Evolutionary conservation across 2,888 invertebrate genomes (phyloP), one percentile per base, ranked within the genome.

Genomic region (Lepeophtheirus nordmannii): DNA sequence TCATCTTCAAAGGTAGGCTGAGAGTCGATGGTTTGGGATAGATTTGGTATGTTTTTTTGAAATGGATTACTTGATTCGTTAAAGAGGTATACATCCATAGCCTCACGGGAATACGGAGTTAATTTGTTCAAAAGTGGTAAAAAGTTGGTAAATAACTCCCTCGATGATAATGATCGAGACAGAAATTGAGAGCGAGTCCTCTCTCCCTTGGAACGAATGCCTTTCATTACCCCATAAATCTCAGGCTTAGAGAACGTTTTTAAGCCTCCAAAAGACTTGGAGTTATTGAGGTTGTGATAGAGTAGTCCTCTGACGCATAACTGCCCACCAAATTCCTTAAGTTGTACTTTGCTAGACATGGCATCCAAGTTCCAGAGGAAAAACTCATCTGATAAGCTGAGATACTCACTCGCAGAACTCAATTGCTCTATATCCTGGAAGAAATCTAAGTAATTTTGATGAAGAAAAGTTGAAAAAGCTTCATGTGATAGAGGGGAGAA

Each of bases 331-430:
- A 46, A 63, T 12, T 63, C 63, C 1, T 17, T 17, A 20, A 63
- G 23, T 17, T 46, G 53, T 11, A 63, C 38, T 63, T 63, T 63
- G n/a, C 63, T 63, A 30, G 10, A 20, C 14, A 62, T 62, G 40
- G 14, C 39, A 30, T 39, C 12, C n/a, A 17, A 41, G 17, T 62
- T 5, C 30, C 17, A 62, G n/a, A 61, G 80, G 76, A 87, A 86
- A 80, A 89, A 78, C 56, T 78, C 77, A 72, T 89, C 87, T 0
- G 85, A 81, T 67, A 83, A 77, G 72, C 88, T 87, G 53, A 91
- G 75, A 67, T 82, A 80, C 64, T 85, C 80, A 0, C 83, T 77
- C 2, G 85, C 85, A 66, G 76, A 75, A 23, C 78, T 77, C 0
- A 80, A 77, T 70, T 85, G 81, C 41, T 83, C 81, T 22, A 87